Percentiles rank a stretch among this genome's conserved stretches.
Evolutionary conservation across 2,888 invertebrate species (phyloP).

Genomic region (Danaus chrysippus): DNA sequence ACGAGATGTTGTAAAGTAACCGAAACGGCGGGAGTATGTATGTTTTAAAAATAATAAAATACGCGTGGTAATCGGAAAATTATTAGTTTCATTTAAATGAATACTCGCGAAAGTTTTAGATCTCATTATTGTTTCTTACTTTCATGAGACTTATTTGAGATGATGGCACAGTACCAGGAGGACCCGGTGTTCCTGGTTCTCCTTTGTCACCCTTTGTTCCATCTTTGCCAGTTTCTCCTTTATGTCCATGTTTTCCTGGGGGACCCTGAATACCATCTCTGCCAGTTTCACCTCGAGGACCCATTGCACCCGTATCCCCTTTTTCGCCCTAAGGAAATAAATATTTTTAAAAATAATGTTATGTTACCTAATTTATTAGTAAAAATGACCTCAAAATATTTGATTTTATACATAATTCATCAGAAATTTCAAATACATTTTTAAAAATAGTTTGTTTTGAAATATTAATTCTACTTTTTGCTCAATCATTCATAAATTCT

Average conservation of each 20-base stretch:
- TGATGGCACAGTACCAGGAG: constrained; percentile 4
- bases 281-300: constrained; percentile 56
- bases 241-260: constrained; percentile 82
- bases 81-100: no score
- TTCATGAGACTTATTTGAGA: constrained; percentile 5
- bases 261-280: constrained; percentile 74
- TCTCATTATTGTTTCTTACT: background rate
- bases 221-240: constrained; percentile 41
- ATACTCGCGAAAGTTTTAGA: no score
- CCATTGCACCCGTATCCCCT: constrained; percentile 83
- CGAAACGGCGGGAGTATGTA: no score
- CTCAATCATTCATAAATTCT: no score
- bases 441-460: background rate
- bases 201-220: constrained; percentile 3
- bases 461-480: background rate
- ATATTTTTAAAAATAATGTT: background rate
- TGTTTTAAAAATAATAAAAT: no score
- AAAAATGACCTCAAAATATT: no score
- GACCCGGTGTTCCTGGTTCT: background rate
- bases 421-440: no score
- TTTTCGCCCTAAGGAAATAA: constrained; percentile 77
- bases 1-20: no score
- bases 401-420: no score
- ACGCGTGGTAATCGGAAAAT: no score
- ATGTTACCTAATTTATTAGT: no score